phyloP scores from a whole-genome alignment of 1,140 invertebrate species.

The Aphis gossypii region DNA sequence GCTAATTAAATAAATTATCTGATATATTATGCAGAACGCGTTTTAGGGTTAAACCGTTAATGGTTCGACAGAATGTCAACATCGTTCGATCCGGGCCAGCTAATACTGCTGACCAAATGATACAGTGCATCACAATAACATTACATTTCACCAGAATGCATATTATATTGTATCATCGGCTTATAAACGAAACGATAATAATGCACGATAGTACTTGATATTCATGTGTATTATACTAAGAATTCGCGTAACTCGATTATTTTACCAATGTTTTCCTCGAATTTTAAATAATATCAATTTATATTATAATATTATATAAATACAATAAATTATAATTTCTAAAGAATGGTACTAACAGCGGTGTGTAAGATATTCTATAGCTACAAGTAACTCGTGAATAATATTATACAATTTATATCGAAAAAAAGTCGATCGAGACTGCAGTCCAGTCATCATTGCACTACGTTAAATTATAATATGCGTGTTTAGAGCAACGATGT shows the following conservation, averaged over 20 bases:
- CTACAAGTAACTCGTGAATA: not conserved
- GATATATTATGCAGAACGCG: not conserved
- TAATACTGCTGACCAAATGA: not conserved
- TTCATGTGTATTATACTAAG: not conserved
- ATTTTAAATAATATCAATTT: not conserved
- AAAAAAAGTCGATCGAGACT: not conserved
- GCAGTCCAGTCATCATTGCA: not conserved
- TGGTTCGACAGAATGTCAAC: not conserved
- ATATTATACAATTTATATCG: not conserved
- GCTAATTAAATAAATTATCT: not conserved
- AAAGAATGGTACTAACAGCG: not conserved
- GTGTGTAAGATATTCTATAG: not conserved
- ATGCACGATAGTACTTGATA: too few relatives aligned
- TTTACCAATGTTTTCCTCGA: not conserved
- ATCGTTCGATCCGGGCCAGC: not conserved
- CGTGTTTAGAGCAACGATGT: not conserved
- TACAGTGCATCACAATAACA: not conserved
- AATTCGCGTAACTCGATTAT: not conserved
- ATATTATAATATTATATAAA: not conserved
- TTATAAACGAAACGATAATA: not conserved
- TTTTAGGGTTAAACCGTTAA: not conserved
- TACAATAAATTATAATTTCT: not conserved
- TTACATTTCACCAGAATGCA: not conserved
- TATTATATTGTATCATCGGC: not conserved
- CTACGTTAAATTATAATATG: not conserved